These are phyloP conservation scores for Eupeodes luniger DNA, from an alignment of 2,888 invertebrate genomes.

Conservation along the genomic window DNA sequence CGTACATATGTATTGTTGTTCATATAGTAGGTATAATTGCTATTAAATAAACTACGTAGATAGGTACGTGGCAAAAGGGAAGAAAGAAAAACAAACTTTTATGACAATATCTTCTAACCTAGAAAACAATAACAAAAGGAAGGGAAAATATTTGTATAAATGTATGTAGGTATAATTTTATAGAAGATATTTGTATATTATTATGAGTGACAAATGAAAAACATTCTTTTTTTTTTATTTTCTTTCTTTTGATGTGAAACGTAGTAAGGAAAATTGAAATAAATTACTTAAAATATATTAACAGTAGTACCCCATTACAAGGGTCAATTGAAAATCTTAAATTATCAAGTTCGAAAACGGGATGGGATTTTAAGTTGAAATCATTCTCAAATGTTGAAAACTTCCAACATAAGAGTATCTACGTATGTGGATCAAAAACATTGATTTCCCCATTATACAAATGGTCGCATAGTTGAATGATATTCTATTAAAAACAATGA, in stretches of 20 bases:
- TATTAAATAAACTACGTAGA: slow-evolving; percentile 21
- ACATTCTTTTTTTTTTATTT: not conserved
- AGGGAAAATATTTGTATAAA: slow-evolving; percentile 6
- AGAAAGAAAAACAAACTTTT: slow-evolving; percentile 17
- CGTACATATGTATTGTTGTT: not conserved
- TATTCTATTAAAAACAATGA: no score
- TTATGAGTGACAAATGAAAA: slow-evolving; percentile 29
- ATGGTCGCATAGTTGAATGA: no score
- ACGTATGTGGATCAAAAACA: no score
- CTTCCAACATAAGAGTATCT: no score
- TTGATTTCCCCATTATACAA: no score
- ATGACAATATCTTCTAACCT: not conserved
- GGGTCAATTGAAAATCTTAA: no score
- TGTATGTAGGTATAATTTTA: no score
- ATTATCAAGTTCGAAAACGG: not conserved
- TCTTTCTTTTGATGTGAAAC: not conserved
- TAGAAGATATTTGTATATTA: not conserved
- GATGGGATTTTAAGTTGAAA: not conserved
- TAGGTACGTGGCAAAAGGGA: slow-evolving; percentile 18
- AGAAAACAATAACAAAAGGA: slow-evolving; percentile 8
- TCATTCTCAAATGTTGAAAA: not conserved
- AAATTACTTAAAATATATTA: slow-evolving; percentile 13
- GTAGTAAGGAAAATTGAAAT: slow-evolving; percentile 27
- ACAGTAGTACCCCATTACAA: slow-evolving; percentile 1
- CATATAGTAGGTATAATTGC: slow-evolving; percentile 6